A percentile compares a stretch with the other conserved stretches of the same genome.
These are phyloP conservation scores for Gasterosteus nipponicus DNA, from an alignment of 2,113 vertebrate genomes.

Conservation along the genomic window DNA sequence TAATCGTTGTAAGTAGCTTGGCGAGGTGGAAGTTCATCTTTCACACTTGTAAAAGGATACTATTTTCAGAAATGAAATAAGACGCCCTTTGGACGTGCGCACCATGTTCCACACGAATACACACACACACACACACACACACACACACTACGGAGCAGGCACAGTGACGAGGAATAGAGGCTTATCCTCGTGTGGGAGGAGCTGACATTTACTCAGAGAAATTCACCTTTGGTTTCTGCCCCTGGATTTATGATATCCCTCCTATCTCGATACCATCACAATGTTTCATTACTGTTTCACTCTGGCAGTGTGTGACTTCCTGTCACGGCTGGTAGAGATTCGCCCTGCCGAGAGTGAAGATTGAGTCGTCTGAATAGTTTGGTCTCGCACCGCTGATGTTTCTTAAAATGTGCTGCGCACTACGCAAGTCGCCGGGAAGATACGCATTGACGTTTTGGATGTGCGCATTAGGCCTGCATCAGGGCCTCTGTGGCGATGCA, in stretches of 20 bases:
- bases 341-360: conserved; percentile 15
- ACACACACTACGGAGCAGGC: conserved; percentile 36
- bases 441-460: conserved; percentile 43
- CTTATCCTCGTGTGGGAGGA: conserved; percentile 74
- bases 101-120: conserved; percentile 59
- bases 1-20: conserved; percentile 68
- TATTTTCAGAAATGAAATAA: conserved; percentile 64
- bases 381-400: conserved; percentile 14
- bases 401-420: conserved; percentile 24
- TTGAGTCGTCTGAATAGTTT: conserved; percentile 44
- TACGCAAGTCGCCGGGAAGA: conserved; percentile 24
- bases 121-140: conserved; percentile 16
- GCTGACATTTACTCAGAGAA: conserved; percentile 73
- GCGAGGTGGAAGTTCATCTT: conserved; percentile 68
- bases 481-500: conserved; percentile 10
- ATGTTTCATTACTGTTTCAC: conserved; percentile 54
- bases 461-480: conserved; percentile 22
- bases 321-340: conserved; percentile 44
- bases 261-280: conserved; percentile 71
- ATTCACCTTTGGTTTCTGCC: conserved; percentile 74
- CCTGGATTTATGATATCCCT: conserved; percentile 72
- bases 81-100: conserved; percentile 47
- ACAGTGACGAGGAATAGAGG: conserved; percentile 43
- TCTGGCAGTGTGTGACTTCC: conserved; percentile 32
- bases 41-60: conserved; percentile 62